Evolutionary conservation across 2,888 invertebrate genomes (phyloP).

Genomic region (Automeris io): DNA sequence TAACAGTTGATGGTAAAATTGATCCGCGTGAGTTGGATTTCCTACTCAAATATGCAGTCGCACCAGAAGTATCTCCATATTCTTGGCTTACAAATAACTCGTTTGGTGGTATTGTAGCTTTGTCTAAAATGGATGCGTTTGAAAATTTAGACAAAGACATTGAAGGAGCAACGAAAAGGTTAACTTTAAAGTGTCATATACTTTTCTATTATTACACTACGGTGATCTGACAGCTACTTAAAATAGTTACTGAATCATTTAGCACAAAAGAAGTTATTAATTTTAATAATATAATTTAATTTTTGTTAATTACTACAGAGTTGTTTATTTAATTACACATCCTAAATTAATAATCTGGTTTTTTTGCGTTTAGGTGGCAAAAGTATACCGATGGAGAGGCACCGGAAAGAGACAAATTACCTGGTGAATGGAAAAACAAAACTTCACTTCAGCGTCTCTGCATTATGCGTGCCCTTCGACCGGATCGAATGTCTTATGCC

Average conservation of each 20-base stretch:
- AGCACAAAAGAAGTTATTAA: too few species aligned
- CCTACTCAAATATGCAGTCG: constrained; percentile 88
- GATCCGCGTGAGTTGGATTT: constrained; percentile 89
- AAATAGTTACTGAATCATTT: too few species aligned
- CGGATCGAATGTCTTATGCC: constrained; percentile 97
- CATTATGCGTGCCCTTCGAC: constrained; percentile 93
- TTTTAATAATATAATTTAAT: too few species aligned
- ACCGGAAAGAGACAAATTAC: constrained; percentile 95
- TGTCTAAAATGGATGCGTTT: constrained; percentile 87
- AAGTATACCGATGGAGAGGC: constrained; percentile 94
- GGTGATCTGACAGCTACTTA: too few species aligned
- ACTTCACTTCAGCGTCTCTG: constrained; percentile 89
- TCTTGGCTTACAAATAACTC: constrained; percentile 86
- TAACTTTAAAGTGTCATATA: not conserved
- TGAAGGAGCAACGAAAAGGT: constrained; percentile 90
- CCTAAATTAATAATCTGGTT: not conserved
- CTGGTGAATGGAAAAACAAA: constrained; percentile 97
- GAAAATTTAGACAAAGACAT: constrained; percentile 92
- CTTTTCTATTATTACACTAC: not conserved
- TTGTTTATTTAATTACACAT: not conserved
- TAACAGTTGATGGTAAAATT: constrained; percentile 79
- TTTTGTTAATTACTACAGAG: not conserved
- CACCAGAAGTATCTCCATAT: constrained; percentile 85
- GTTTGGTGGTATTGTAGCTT: constrained; percentile 90
- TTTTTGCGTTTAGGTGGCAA: constrained; percentile 82